These are phyloP conservation scores for Thereva unica DNA, from an alignment of 2,888 invertebrate species.

Conservation along the genomic window DNA sequence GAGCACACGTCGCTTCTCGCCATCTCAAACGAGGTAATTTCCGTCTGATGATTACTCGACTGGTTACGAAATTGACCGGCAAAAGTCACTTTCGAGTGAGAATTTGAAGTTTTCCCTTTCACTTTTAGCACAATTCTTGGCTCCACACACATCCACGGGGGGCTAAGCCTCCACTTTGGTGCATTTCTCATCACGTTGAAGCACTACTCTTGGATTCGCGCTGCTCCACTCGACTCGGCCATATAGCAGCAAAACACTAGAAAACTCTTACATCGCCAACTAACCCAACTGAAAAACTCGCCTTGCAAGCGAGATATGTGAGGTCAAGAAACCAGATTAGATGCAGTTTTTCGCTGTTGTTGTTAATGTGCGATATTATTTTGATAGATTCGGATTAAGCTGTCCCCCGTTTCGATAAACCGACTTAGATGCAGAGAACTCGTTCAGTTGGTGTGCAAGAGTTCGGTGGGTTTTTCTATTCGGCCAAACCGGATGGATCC, in stretches of 20 bases:
- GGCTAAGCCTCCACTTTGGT: constrained; percentile 6
- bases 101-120: constrained; percentile 22
- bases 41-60: background rate
- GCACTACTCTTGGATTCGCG: background rate
- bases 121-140: constrained; percentile 30
- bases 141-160: too few species aligned
- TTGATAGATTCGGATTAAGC: too few species aligned
- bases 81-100: background rate
- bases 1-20: too few species aligned
- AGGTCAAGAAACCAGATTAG: constrained; percentile 29
- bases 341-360: background rate
- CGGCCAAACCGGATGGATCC: too few species aligned
- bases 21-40: too few species aligned
- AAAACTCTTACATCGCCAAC: background rate
- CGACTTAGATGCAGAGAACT: too few species aligned
- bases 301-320: background rate
- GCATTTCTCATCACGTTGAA: constrained; percentile 16
- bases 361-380: background rate
- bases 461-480: too few species aligned
- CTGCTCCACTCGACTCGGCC: background rate
- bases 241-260: constrained; percentile 1
- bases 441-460: too few species aligned
- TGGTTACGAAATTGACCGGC: too few species aligned
- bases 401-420: too few species aligned
- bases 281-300: background rate